These are phyloP conservation scores for Odocoileus hemionus DNA, from an alignment of 2,113 vertebrate species.

Conservation along the genomic window DNA sequence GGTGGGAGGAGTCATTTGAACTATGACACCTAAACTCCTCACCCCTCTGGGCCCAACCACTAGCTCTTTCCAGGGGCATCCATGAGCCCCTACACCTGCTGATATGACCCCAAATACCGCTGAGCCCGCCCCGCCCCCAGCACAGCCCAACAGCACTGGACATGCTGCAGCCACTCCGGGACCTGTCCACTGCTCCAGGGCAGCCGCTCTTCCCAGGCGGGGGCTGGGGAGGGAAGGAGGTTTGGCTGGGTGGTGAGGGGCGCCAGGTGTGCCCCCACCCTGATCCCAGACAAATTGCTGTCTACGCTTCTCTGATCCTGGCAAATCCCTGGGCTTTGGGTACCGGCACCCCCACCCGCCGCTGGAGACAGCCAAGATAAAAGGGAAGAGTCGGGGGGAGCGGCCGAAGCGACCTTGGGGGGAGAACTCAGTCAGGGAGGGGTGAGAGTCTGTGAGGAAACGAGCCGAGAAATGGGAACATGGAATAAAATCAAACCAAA, in stretches of 20 bases:
- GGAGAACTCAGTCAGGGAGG: constrained; percentile 32
- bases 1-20: neutral
- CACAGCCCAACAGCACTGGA: neutral
- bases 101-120: neutral
- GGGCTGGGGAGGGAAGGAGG: neutral
- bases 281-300: constrained; percentile 39
- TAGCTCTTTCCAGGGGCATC: neutral
- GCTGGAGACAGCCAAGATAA: constrained; percentile 55
- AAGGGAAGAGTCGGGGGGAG: constrained; percentile 71
- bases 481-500: constrained; percentile 66
- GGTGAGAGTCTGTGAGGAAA: constrained; percentile 42
- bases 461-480: constrained; percentile 75
- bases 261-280: neutral
- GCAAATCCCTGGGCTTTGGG: constrained; percentile 54
- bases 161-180: neutral
- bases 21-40: neutral
- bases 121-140: neutral
- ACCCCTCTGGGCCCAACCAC: neutral
- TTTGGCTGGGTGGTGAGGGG: neutral
- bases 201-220: neutral
- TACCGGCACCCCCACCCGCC: neutral
- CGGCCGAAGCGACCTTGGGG: neutral
- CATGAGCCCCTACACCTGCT: neutral
- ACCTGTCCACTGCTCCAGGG: neutral
- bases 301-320: constrained; percentile 31